Percentiles rank a stretch among this genome's conserved stretches.
phyloP scores from a whole-genome alignment of 2,797 vertebrate genomes.

The Scarus forsteni region DNA sequence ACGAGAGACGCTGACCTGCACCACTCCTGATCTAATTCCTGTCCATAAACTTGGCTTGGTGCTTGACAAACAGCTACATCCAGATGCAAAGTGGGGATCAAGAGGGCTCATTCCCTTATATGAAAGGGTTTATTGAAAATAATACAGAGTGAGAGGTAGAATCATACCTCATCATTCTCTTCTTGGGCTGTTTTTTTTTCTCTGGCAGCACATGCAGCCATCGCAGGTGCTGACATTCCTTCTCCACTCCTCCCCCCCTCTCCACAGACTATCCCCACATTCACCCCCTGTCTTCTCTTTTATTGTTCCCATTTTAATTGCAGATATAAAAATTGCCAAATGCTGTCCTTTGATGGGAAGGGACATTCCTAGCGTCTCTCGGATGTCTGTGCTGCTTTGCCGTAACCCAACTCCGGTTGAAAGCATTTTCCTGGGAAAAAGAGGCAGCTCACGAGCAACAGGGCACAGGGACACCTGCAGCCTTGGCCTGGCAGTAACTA shows the following conservation, averaged over 20 bases:
- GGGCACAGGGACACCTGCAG: slow-evolving; percentile 80
- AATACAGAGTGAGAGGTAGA: slow-evolving; percentile 33
- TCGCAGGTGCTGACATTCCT: slow-evolving; percentile 76
- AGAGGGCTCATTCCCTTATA: slow-evolving; percentile 51
- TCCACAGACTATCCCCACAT: slow-evolving; percentile 33
- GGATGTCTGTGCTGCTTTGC: slow-evolving; percentile 76
- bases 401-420: slow-evolving; percentile 82
- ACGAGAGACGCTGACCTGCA: slow-evolving; percentile 13
- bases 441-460: slow-evolving; percentile 47
- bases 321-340: slow-evolving; percentile 75
- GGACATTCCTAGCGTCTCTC: slow-evolving; percentile 80
- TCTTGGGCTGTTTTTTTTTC: slow-evolving; percentile 23
- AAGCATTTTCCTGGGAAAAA: slow-evolving; percentile 82
- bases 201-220: slow-evolving; percentile 45
- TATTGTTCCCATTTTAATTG: slow-evolving; percentile 77
- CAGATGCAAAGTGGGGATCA: slow-evolving; percentile 60
- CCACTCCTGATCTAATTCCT: slow-evolving; percentile 4
- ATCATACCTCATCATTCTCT: slow-evolving; percentile 54
- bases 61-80: slow-evolving; percentile 44
- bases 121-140: slow-evolving; percentile 70
- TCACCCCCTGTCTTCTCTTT: slow-evolving; percentile 37
- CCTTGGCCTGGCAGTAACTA: slow-evolving; percentile 66
- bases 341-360: slow-evolving; percentile 75
- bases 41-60: slow-evolving; percentile 32
- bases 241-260: slow-evolving; percentile 21